Evolutionary conservation across 2,113 vertebrate species (phyloP).

Genomic region (Anarhynchus alexandrinus): DNA sequence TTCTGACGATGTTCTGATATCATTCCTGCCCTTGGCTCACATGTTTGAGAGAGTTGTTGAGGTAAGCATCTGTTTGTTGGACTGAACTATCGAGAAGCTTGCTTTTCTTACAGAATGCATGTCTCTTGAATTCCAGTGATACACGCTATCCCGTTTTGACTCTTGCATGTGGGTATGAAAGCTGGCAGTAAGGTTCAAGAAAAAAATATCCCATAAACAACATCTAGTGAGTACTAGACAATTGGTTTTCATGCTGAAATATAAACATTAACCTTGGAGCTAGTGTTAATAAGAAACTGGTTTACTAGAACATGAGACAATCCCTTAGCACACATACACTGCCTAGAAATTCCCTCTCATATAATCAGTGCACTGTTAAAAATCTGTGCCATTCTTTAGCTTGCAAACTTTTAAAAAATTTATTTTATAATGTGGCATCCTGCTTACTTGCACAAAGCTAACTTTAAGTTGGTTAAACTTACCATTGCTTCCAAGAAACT

Average conservation of each 20-base stretch:
- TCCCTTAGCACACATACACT: not conserved
- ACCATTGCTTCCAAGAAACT: not conserved
- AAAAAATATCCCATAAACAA: not conserved
- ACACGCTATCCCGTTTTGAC: conserved; percentile 77
- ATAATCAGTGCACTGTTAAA: not conserved
- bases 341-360: not conserved
- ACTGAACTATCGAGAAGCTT: conserved; percentile 4
- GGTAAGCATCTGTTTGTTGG: conserved; percentile 72
- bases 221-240: not conserved
- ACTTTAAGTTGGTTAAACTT: not conserved
- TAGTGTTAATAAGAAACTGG: not conserved
- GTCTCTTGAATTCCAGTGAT: conserved; percentile 57
- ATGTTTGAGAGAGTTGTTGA: conserved; percentile 97
- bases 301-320: not conserved
- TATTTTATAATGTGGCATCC: not conserved
- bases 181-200: conserved; percentile 66
- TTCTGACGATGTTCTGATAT: conserved; percentile 85
- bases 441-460: not conserved
- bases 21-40: conserved; percentile 95
- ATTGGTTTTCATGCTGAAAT: not conserved
- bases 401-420: not conserved
- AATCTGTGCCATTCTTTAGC: not conserved
- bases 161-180: conserved; percentile 81
- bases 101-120: conserved; percentile 61
- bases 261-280: not conserved